phyloP scores from a whole-genome alignment of 2,797 vertebrate genomes.

The Typhlichthys eigenmanni region DNA sequence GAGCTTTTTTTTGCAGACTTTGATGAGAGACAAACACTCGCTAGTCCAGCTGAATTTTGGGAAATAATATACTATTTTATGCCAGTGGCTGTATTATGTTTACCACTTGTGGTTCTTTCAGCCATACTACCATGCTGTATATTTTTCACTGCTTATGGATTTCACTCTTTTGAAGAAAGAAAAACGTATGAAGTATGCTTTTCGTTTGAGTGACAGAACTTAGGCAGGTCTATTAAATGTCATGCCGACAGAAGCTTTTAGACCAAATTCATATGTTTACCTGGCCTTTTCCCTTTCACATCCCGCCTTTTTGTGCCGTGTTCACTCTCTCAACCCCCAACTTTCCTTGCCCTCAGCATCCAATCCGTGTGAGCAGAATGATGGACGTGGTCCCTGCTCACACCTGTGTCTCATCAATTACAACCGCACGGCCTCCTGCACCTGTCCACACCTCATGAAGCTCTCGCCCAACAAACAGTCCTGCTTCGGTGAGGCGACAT shows the following conservation, averaged over 20 bases:
- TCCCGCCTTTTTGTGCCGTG: background rate
- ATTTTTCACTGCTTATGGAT: background rate
- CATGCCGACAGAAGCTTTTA: constrained; percentile 5
- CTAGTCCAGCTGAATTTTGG: background rate
- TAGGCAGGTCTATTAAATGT: constrained; percentile 11
- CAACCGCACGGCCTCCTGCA: constrained; percentile 89
- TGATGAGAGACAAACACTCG: background rate
- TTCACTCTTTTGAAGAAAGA: background rate
- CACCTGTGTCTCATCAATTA: constrained; percentile 97
- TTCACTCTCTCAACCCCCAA: background rate
- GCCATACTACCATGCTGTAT: background rate
- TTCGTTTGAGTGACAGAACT: background rate
- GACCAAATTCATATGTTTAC: constrained; percentile 14
- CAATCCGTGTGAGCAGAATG: constrained; percentile 90
- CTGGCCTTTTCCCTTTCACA: background rate
- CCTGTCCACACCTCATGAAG: constrained; percentile 97
- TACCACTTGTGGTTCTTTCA: constrained; percentile 3
- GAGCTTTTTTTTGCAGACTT: no score
- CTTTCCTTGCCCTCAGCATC: constrained; percentile 71
- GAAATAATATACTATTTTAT: background rate
- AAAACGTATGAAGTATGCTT: background rate
- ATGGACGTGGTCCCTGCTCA: constrained; percentile 91
- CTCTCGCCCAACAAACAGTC: constrained; percentile 88
- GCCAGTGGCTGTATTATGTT: background rate
- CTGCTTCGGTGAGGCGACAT: constrained; percentile 85